Evolutionary conservation across 2,797 vertebrate genomes (phyloP).

Genomic region (Yasuhikotakia modesta): DNA sequence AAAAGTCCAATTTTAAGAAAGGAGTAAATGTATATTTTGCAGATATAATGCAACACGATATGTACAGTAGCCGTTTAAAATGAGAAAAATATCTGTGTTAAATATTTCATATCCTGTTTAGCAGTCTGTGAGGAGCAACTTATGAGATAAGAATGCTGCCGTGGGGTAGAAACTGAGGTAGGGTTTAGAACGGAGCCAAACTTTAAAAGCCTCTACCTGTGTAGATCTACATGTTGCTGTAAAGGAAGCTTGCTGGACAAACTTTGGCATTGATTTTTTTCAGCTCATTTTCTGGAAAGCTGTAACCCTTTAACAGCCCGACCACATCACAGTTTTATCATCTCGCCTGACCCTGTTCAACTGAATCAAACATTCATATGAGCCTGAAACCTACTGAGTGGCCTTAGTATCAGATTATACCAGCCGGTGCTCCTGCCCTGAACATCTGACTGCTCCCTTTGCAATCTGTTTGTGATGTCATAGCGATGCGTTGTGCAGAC

Average conservation of each 20-base stretch:
- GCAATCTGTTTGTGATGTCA: neutral
- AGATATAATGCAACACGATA: too few species aligned
- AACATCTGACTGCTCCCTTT: neutral
- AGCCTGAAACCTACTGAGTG: neutral
- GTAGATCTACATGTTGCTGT: too few species aligned
- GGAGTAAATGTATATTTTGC: too few species aligned
- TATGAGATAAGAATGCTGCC: too few species aligned
- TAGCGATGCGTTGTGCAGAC: neutral
- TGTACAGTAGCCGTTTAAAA: too few species aligned
- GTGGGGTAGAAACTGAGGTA: too few species aligned
- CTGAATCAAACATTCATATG: slow-evolving; percentile 12
- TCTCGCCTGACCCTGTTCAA: slow-evolving; percentile 52
- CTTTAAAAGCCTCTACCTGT: too few species aligned
- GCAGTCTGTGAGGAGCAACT: too few species aligned
- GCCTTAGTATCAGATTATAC: slow-evolving; percentile 28
- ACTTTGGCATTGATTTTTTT: slow-evolving; percentile 38
- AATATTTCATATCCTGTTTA: too few species aligned
- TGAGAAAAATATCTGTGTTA: too few species aligned
- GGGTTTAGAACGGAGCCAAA: too few species aligned
- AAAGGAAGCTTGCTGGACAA: slow-evolving; percentile 68
- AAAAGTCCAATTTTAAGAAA: too few species aligned
- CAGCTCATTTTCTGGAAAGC: slow-evolving; percentile 22
- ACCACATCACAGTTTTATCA: slow-evolving; percentile 45
- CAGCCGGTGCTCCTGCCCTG: neutral
- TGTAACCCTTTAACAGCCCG: slow-evolving; percentile 52